Percentiles rank a stretch among this genome's conserved stretches.
Conservation (phyloP, 2,888 invertebrate genomes). For the Noctua pronuba region DNA sequence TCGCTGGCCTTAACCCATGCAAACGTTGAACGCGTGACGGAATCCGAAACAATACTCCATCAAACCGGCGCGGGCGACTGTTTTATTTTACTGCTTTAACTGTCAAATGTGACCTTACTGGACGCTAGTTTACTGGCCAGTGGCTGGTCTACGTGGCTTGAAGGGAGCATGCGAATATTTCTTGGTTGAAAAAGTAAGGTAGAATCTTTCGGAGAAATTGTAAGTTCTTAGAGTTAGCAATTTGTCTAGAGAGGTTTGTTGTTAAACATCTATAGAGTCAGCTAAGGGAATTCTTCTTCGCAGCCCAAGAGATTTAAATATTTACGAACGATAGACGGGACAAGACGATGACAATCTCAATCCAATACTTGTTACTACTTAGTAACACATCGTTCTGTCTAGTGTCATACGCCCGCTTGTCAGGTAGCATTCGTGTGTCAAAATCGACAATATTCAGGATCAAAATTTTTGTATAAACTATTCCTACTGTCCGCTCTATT, state of each 20-base stretch:
- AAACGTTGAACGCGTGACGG: conserved; percentile 78
- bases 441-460: too few relatives aligned
- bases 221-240: background rate
- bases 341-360: too few relatives aligned
- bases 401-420: too few relatives aligned
- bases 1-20: conserved; percentile 79
- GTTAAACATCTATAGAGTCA: background rate
- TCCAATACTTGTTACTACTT: too few relatives aligned
- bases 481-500: too few relatives aligned
- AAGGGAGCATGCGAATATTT: conserved; percentile 50
- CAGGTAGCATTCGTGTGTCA: too few relatives aligned
- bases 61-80: conserved; percentile 72
- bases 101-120: conserved; percentile 72
- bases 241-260: background rate
- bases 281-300: background rate
- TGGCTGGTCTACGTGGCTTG: conserved; percentile 46
- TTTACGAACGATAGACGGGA: too few relatives aligned
- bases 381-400: too few relatives aligned
- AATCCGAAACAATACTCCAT: conserved; percentile 88
- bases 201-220: background rate
- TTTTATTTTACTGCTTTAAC: conserved; percentile 78
- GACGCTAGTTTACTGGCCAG: conserved; percentile 60
- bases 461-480: too few relatives aligned
- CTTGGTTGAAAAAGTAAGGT: conserved; percentile 33
- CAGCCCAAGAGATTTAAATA: too few relatives aligned